These are phyloP conservation scores for Latheticus oryzae DNA, from an alignment of 2,888 invertebrate genomes.

Conservation along the genomic window DNA sequence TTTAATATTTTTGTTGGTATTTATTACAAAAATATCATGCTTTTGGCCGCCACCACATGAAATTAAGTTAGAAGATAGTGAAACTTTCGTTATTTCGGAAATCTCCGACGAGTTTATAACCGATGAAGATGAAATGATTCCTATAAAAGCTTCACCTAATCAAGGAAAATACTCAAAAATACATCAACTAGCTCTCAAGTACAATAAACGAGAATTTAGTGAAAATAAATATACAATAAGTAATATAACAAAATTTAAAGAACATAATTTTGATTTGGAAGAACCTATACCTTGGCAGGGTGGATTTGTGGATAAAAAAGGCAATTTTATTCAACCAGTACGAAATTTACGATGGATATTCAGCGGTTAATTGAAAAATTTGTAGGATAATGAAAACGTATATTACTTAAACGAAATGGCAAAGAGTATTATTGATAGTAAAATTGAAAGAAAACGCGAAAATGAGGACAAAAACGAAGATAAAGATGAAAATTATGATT, in stretches of 20 bases:
- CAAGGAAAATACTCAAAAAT: constrained; percentile 36
- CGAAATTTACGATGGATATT: constrained; percentile 1
- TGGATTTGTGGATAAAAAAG: constrained; percentile 51
- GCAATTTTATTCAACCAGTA: constrained; percentile 42
- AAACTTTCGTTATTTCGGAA: constrained; percentile 62
- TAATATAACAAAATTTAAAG: constrained; percentile 44
- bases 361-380: constrained; percentile 1
- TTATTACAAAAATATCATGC: constrained; percentile 1
- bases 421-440: constrained; percentile 30
- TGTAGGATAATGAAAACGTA: constrained; percentile 43
- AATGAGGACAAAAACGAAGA: constrained; percentile 26
- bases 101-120: constrained; percentile 61
- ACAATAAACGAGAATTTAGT: constrained; percentile 19
- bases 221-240: constrained; percentile 7
- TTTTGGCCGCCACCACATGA: constrained; percentile 63
- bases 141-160: not conserved
- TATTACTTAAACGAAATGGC: constrained; percentile 43
- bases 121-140: constrained; percentile 60
- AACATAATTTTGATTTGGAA: constrained; percentile 52
- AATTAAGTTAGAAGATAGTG: constrained; percentile 59
- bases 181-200: constrained; percentile 39
- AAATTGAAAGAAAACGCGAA: constrained; percentile 39
- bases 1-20: constrained; percentile 9
- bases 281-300: constrained; percentile 55
- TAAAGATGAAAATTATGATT: constrained; percentile 61